phyloP scores from a whole-genome alignment of 2,888 invertebrate genomes.

The Ectropis crepuscularia region DNA sequence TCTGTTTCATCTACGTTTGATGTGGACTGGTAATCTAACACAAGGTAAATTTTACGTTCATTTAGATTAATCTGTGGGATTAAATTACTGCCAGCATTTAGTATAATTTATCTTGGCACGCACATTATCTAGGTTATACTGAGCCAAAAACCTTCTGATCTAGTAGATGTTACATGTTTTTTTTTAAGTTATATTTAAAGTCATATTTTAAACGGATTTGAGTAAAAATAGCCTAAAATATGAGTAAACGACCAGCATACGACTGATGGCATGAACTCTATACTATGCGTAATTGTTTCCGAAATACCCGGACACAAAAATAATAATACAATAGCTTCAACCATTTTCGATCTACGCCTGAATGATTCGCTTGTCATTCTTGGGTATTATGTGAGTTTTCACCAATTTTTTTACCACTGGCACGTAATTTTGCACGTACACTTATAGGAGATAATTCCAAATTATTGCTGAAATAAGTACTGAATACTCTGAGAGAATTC shows the following conservation, averaged over 20 bases:
- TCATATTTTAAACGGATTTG: too few relatives aligned
- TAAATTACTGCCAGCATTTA: slow-evolving; percentile 8
- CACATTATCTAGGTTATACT: slow-evolving; percentile 8
- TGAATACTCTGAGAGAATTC: too few relatives aligned
- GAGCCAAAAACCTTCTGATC: slow-evolving; percentile 1
- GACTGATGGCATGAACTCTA: background rate
- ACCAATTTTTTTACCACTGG: too few relatives aligned
- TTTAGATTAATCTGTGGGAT: slow-evolving; percentile 1
- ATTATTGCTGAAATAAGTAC: too few relatives aligned
- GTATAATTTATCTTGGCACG: slow-evolving; percentile 10
- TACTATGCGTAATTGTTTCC: background rate
- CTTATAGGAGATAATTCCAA: too few relatives aligned
- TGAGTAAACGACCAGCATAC: too few relatives aligned
- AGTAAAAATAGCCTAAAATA: too few relatives aligned
- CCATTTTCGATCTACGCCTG: too few relatives aligned
- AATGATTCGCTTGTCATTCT: too few relatives aligned
- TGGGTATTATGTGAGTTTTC: too few relatives aligned
- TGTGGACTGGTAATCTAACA: slow-evolving; percentile 17
- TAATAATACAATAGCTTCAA: too few relatives aligned
- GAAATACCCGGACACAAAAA: slow-evolving; percentile 1
- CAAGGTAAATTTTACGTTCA: slow-evolving; percentile 21
- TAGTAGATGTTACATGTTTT: background rate
- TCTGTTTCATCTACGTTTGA: slow-evolving; percentile 15
- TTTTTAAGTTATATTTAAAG: background rate
- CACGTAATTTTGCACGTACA: too few relatives aligned